phyloP scores from a whole-genome alignment of 2,113 vertebrate species.

The Pipa parva region DNA sequence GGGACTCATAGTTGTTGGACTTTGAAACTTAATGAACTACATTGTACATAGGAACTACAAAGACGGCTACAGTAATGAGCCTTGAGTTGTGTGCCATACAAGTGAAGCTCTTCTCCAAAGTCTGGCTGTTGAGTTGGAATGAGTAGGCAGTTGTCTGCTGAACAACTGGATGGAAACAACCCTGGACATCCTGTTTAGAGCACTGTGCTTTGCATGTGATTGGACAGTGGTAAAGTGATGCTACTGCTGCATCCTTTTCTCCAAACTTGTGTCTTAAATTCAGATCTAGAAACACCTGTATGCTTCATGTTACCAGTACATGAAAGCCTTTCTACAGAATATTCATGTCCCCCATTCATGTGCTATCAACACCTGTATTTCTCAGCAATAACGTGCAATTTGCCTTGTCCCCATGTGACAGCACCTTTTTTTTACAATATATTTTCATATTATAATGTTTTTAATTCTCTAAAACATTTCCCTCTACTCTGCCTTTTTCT shows the following conservation, averaged over 20 bases:
- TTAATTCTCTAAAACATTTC: neutral
- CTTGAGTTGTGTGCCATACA: constrained; percentile 19
- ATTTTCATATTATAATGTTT: neutral
- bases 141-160: neutral
- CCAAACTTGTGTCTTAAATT: no score
- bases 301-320: no score
- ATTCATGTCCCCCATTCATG: no score
- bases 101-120: no score
- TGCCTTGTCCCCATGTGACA: neutral
- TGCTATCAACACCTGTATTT: neutral
- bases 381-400: constrained; percentile 27
- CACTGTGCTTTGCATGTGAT: constrained; percentile 24
- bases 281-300: no score
- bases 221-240: neutral
- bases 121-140: neutral
- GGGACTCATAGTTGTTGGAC: neutral
- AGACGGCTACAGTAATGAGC: neutral
- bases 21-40: neutral
- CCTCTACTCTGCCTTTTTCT: neutral
- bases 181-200: neutral
- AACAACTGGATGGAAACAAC: neutral
- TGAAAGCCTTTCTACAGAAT: no score
- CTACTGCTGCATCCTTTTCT: no score
- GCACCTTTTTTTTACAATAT: neutral
- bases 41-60: constrained; percentile 22